These are phyloP conservation scores for Linepithema humile DNA, from an alignment of 1,140 invertebrate genomes.

Conservation along the genomic window DNA sequence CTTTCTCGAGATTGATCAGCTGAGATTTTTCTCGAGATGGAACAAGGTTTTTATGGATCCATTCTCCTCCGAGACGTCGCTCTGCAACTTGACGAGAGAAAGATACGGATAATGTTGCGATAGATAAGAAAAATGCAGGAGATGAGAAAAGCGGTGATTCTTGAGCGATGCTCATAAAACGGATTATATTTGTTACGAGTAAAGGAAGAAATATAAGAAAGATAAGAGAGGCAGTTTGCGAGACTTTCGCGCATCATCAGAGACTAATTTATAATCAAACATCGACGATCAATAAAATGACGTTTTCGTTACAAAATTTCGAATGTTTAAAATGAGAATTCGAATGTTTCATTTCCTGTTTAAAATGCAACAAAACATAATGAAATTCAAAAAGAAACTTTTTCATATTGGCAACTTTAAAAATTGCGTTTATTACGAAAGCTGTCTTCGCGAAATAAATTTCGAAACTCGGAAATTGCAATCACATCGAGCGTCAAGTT, in stretches of 20 bases:
- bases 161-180: conserved; percentile 29
- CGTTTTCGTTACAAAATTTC: neutral
- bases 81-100: conserved; percentile 8
- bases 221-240: neutral
- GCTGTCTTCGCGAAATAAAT: neutral
- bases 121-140: conserved; percentile 39
- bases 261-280: conserved; percentile 17
- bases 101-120: conserved; percentile 40
- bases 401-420: neutral
- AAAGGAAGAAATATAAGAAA: conserved; percentile 19
- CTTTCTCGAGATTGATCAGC: conserved; percentile 10
- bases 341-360: neutral
- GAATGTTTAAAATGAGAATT: neutral
- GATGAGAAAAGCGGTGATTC: neutral
- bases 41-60: neutral
- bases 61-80: conserved; percentile 26
- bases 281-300: neutral
- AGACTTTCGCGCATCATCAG: neutral
- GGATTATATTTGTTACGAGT: conserved; percentile 15
- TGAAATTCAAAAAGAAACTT: neutral
- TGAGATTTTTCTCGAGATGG: conserved; percentile 25
- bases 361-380: neutral
- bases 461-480: conserved; percentile 7
- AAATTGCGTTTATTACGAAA: neutral
- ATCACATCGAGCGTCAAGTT: neutral